A percentile compares a stretch with the other conserved stretches of the same genome.
Evolutionary conservation across 2,888 invertebrate genomes (phyloP).

Genomic region (Athalia circularis): DNA sequence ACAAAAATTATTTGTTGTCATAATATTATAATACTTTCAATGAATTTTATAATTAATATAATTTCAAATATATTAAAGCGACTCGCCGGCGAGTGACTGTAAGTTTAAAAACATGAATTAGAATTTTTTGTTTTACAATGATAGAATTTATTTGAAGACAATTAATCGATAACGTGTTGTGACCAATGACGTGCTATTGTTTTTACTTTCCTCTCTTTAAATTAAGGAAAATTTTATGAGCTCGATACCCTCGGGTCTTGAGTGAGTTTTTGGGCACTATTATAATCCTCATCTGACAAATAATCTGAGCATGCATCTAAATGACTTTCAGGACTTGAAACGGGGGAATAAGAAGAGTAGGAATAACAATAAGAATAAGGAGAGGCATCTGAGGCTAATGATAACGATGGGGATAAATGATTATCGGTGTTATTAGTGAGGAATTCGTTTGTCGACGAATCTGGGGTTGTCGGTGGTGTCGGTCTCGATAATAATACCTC

Average conservation of each 20-base stretch:
- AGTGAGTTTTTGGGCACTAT: not conserved
- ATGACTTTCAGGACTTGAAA: not conserved
- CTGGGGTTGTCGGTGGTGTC: constrained; percentile 19
- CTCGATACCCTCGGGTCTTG: constrained; percentile 29
- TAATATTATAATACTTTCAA: not conserved
- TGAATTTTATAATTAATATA: not conserved
- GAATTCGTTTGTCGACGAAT: constrained; percentile 35
- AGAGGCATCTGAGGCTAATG: too few species aligned
- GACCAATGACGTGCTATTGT: not conserved
- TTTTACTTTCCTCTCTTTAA: not conserved
- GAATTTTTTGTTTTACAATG: too few species aligned
- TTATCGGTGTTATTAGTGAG: not conserved
- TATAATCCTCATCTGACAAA: not conserved
- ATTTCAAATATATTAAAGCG: not conserved
- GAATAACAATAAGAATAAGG: not conserved
- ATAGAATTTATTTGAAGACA: too few species aligned
- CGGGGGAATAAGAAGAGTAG: not conserved
- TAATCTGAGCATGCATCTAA: not conserved
- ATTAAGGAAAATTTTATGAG: not conserved
- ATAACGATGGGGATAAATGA: not conserved
- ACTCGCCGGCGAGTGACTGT: constrained; percentile 33
- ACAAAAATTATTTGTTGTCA: too few species aligned
- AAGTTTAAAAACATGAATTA: not conserved
- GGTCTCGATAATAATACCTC: constrained; percentile 10
- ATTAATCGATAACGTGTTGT: too few species aligned